Evolutionary conservation across 1,140 invertebrate genomes (phyloP).

Genomic region (Bombus turneri): DNA sequence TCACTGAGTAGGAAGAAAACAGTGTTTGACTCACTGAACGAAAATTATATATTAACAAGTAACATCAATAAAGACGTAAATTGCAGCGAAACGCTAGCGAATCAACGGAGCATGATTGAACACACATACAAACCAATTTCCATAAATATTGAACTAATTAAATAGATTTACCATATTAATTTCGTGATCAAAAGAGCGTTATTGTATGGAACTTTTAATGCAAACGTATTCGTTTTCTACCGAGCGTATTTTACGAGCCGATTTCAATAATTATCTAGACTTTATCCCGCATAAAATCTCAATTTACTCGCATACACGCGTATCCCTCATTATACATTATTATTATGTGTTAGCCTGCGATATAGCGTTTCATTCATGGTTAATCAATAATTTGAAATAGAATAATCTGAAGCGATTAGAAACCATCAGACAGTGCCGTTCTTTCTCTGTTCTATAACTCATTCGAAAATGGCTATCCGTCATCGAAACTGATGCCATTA

Average conservation of each 20-base stretch:
- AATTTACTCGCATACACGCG: no score
- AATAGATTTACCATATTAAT: conserved; percentile 6
- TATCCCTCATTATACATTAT: no score
- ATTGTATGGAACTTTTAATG: background rate
- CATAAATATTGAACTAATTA: background rate
- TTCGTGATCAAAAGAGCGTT: background rate
- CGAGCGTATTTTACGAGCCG: background rate
- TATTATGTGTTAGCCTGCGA: background rate
- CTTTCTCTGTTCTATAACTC: background rate
- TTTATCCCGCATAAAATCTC: background rate
- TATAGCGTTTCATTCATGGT: background rate
- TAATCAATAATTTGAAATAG: background rate
- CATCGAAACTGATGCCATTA: rapidly evolving
- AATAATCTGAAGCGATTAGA: background rate
- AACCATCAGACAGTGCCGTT: background rate
- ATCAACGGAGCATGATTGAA: no score
- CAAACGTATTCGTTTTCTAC: background rate
- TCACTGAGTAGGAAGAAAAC: no score
- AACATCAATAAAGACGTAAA: background rate
- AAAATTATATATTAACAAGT: background rate
- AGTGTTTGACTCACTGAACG: background rate
- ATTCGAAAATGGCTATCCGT: no score
- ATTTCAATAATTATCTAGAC: background rate
- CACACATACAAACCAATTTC: background rate
- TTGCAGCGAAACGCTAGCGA: background rate